Conservation (phyloP, 1,140 invertebrate species). For the Aphidius gifuensis region DNA sequence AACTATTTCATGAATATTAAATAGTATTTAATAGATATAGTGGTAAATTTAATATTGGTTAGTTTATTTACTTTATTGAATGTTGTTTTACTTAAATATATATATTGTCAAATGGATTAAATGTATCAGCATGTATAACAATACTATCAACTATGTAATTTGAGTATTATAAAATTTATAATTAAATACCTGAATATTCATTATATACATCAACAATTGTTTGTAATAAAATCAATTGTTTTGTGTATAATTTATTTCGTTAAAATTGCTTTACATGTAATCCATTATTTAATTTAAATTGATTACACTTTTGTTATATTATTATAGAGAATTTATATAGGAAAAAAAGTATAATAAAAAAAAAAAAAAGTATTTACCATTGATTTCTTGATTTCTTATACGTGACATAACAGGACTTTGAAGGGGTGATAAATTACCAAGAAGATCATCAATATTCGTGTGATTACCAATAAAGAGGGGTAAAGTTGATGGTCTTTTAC, state of each 20-base stretch:
- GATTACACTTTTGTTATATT: background rate
- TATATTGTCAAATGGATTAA: conserved; percentile 13
- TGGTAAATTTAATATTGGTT: background rate
- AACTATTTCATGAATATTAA: conserved; percentile 9
- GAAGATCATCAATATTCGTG: conserved; percentile 79
- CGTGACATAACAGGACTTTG: conserved; percentile 38
- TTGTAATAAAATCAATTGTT: too few relatives aligned
- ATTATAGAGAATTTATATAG: background rate
- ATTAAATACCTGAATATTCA: too few relatives aligned
- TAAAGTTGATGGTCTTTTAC: conserved; percentile 38
- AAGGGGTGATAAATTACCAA: conserved; percentile 57
- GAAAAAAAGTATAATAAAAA: too few relatives aligned
- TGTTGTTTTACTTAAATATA: background rate
- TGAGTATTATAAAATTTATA: too few relatives aligned
- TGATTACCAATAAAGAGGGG: conserved; percentile 72
- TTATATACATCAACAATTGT: too few relatives aligned
- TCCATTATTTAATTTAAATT: too few relatives aligned
- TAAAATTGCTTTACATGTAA: too few relatives aligned
- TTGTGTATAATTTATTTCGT: too few relatives aligned
- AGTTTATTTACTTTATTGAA: conserved; percentile 10
- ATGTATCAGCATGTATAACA: conserved; percentile 3
- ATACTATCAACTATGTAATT: too few relatives aligned
- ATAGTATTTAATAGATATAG: background rate
- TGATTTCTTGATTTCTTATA: conserved; percentile 33
- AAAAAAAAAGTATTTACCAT: conserved; percentile 26